Percentiles rank a stretch among this genome's conserved stretches.
Evolutionary conservation across 2,113 vertebrate species (phyloP).

Genomic region (Oreochromis spilurus): DNA sequence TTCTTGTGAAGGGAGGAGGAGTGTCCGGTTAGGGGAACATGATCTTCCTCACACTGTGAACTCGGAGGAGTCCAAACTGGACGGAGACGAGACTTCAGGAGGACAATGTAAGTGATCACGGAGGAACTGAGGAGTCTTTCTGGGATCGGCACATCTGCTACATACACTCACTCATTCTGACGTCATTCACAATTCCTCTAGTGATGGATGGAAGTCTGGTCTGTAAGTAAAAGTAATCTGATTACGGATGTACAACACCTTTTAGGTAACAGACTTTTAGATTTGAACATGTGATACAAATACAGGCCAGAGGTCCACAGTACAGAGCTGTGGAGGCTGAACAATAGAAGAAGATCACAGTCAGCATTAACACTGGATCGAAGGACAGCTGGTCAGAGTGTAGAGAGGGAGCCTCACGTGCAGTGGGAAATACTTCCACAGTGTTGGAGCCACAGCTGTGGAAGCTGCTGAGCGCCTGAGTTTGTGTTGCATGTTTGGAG

Average conservation of each 20-base stretch:
- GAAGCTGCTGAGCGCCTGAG: neutral
- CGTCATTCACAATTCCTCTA: fast-evolving
- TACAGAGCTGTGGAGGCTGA: neutral
- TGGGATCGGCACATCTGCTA: neutral
- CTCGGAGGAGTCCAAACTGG: neutral
- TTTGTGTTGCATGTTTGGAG: neutral
- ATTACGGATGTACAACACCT: neutral
- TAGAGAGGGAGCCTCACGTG: neutral
- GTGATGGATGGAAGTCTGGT: neutral
- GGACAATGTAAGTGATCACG: conserved; percentile 36
- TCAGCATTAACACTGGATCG: neutral
- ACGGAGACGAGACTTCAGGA: neutral
- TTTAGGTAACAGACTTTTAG: neutral
- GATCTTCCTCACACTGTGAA: fast-evolving
- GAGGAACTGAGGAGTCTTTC: conserved; percentile 1
- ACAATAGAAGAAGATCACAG: fast-evolving
- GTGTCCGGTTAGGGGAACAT: neutral
- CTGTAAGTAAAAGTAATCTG: neutral
- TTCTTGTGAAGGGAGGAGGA: neutral
- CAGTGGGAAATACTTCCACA: neutral
- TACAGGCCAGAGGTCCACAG: fast-evolving
- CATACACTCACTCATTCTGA: fast-evolving
- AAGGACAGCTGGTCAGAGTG: neutral
- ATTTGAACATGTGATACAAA: neutral
- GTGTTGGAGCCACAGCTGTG: neutral